Base-by-base conservation (phyloP, 2,113 vertebrate genomes). In the Phaethon lepturus region DNA sequence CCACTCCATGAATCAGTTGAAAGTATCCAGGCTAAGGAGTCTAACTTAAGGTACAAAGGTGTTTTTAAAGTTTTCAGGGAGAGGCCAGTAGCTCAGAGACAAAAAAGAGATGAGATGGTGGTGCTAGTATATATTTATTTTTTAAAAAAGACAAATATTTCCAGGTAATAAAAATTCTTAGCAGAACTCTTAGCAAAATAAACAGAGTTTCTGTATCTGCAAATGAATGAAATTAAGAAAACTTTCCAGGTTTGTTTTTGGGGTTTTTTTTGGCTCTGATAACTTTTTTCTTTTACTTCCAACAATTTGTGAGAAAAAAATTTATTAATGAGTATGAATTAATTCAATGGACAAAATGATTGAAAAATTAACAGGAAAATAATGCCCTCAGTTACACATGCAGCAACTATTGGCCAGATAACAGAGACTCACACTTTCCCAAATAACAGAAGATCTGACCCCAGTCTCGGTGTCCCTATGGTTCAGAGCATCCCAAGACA, bases 1-100 rank as follows among this genome's bases (percentile, higher is more conserved):
- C 0, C 0, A 16, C 0, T 16, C 23, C 31, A 72, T 10, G 10
- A 93, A 47, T 62, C 60, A 74, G 28, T 20, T 40, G n/a, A 74
- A 88, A 81, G 24, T 29, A 88, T 7, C 4, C 24, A 67, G 16
- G n/a, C 28, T 47, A 81, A 72, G 45, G 64, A 58, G 17, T 14
- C 17, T 22, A 47, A 56, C 33, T 69, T 68, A 42, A 42, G 62
- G 80, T 58, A 91, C 0, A 1, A 68, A 64, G 52, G 20, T 16
- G 5, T 50, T 83, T 81, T 68, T 60, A 53, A 31, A 26, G 10
- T 44, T 77, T 92, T 28, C 20, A 53, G 33, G 22, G 29, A 58
- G 25, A 31, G 14, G 19, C 73, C 24, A 63, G 28, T 40, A 76
- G 49, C 26, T 52, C 68, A 75, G 8, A 75, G 47, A 72, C 17